These are phyloP conservation scores for Aurelia coerulea DNA, from an alignment of 30 jellyfish, hydroid and myxozoan genomes.

Conservation along the genomic window DNA sequence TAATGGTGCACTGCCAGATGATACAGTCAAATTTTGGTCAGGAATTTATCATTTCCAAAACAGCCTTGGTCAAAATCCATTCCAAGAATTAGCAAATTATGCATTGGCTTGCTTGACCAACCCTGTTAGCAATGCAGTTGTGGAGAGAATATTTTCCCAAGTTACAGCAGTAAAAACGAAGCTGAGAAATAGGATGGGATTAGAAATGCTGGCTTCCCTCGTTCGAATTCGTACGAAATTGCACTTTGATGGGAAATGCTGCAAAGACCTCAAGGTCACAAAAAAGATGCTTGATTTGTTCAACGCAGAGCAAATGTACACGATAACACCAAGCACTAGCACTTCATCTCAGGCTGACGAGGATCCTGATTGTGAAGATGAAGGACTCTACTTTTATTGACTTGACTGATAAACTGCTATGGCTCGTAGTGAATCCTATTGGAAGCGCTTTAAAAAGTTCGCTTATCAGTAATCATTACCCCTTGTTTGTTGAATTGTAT, in stretches of 20 bases:
- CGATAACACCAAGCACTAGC: slow-evolving; percentile 11
- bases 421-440: slow-evolving; percentile 10
- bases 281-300: slow-evolving; percentile 44
- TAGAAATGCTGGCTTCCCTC: slow-evolving; percentile 40
- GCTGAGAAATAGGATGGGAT: slow-evolving; percentile 47
- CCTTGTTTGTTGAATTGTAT: slow-evolving; percentile 13
- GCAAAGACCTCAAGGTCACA: slow-evolving; percentile 49
- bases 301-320: slow-evolving; percentile 14
- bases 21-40: slow-evolving; percentile 59
- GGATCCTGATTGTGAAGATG: slow-evolving; percentile 24
- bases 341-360: slow-evolving; percentile 6
- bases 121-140: slow-evolving; percentile 82
- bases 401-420: slow-evolving; percentile 15
- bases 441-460: background rate
- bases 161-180: slow-evolving; percentile 68
- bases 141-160: slow-evolving; percentile 66
- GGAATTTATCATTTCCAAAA: slow-evolving; percentile 18
- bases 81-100: slow-evolving; percentile 58
- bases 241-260: slow-evolving; percentile 52
- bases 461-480: background rate
- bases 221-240: slow-evolving; percentile 48
- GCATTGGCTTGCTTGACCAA: slow-evolving; percentile 70
- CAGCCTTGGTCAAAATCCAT: slow-evolving; percentile 48
- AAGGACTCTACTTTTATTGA: slow-evolving; percentile 2
- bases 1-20: slow-evolving; percentile 60